Evolutionary conservation across 2,113 vertebrate species (phyloP).

Genomic region (Anoura caudifer): DNA sequence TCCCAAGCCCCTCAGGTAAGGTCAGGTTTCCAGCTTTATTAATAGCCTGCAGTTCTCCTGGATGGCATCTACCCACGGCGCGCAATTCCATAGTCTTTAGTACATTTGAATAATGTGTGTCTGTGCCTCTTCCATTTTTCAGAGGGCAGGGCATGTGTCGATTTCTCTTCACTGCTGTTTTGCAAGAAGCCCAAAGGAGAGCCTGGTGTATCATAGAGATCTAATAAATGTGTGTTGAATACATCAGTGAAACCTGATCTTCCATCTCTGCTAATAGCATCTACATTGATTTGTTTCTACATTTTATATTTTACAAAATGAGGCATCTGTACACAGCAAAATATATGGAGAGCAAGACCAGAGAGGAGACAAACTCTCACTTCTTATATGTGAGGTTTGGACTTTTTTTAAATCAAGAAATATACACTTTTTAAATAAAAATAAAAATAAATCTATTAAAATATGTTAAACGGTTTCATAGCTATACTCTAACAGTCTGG

Average conservation of each 20-base stretch:
- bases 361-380: not conserved
- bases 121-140: not conserved
- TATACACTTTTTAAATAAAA: not conserved
- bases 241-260: not conserved
- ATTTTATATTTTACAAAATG: not conserved
- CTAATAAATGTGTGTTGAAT: not conserved
- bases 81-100: not conserved
- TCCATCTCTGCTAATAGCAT: not conserved
- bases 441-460: not conserved
- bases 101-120: not conserved
- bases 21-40: not conserved
- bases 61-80: not conserved
- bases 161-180: not conserved
- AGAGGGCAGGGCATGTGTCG: not conserved
- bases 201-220: fast-evolving
- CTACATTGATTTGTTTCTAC: not conserved
- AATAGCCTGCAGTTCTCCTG: not conserved
- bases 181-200: not conserved
- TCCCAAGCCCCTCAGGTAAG: not conserved
- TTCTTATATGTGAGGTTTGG: not conserved
- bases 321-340: not conserved
- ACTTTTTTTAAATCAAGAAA: not conserved
- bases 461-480: not conserved
- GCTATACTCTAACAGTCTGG: not conserved
- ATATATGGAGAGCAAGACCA: not conserved